Base-by-base conservation (phyloP, 2,797 vertebrate species). In the Melanotaenia pygmaea region DNA sequence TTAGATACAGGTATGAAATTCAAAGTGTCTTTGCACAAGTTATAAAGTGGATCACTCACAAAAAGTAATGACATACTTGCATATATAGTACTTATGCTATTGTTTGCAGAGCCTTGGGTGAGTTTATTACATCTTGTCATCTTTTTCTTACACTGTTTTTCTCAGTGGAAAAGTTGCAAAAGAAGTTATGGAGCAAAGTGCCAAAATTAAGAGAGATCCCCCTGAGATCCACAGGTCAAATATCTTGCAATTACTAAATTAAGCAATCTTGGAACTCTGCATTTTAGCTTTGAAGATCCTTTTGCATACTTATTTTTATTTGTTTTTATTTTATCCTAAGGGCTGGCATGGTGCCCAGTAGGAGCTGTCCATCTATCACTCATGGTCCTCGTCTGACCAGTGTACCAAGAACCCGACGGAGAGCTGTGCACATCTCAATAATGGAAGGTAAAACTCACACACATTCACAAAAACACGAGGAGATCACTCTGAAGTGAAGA, bases 161-260 rank as follows among this genome's bases (percentile, higher is more conserved):
- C 9, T 72, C 37, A 95, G 94, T 11, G 98, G 98, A 80, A 96
- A 97, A 0, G 98, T 99, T 50, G 98, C 98, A 35, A 99, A 99
- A 90, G 98, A 99, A 85, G 98, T 99, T 50, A 99, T 99, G 97
- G 98, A 99, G 88, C 98, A 98, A 80, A 99, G 98, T 47, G 98
- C 98, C 91, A 98, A 98, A 95, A 99, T 99, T 89, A 99, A 98
- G 90, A 91, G 98, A 77, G 97, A 98, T 34, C 98, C 98, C 0
- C 98, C 98, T 0, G 98, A 99, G 92, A 99, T 99, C 70, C 98
- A 99, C 95, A 95, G 98, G 98, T 98, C 64, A 88, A 86, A 45
- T 26, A 24, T 50, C 6, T 22, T 50, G 47, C 12, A 11, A 14
- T 28, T 18, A 43, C 35, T 63, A 24, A 62, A 53, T 53, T 20